These are phyloP conservation scores for Dicaeum eximium DNA, from an alignment of 2,113 vertebrate genomes.

Conservation along the genomic window DNA sequence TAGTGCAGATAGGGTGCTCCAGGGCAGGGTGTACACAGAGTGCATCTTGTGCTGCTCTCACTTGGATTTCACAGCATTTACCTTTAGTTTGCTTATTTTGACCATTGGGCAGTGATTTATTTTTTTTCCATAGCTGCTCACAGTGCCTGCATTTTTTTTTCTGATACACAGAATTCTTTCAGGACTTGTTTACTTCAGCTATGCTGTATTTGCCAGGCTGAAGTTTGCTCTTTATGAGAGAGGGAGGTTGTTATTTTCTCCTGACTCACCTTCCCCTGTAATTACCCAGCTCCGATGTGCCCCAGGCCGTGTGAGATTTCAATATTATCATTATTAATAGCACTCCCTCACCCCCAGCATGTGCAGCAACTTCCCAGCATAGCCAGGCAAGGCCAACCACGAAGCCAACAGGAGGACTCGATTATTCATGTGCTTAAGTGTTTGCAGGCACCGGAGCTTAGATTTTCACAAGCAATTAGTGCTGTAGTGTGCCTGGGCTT, in stretches of 20 bases:
- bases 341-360: neutral
- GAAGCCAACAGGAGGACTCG: neutral
- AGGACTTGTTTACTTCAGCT: neutral
- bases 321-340: neutral
- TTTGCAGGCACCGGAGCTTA: neutral
- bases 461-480: conserved; percentile 22
- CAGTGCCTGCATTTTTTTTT: neutral
- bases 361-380: neutral
- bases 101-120: neutral
- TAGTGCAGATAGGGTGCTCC: neutral
- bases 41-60: neutral
- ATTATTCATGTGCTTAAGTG: neutral
- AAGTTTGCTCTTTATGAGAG: neutral
- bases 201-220: neutral
- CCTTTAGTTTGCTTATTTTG: neutral
- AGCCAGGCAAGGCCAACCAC: neutral
- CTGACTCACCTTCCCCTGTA: neutral
- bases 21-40: neutral
- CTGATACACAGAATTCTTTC: neutral
- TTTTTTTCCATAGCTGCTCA: neutral
- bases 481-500: neutral
- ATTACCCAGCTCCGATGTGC: neutral
- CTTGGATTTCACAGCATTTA: neutral
- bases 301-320: neutral
- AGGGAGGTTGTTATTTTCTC: neutral